phyloP scores from a whole-genome alignment of 2,113 vertebrate species.

The Tetraodon nigroviridis region DNA sequence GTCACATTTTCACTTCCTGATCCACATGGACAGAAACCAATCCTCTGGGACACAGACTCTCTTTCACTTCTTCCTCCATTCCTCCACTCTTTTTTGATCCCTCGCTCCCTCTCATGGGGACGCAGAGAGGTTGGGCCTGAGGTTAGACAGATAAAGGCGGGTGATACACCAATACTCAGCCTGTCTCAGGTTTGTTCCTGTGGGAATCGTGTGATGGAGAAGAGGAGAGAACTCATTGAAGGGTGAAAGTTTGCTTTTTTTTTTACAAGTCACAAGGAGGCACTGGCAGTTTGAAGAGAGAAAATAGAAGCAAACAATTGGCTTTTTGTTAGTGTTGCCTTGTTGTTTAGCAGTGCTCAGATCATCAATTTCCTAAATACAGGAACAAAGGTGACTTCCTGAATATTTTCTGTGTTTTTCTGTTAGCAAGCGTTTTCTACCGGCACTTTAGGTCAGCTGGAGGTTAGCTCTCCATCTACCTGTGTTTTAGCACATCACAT shows the following conservation, averaged over 20 bases:
- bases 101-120: constrained; percentile 49
- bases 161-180: constrained; percentile 45
- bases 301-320: constrained; percentile 2
- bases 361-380: constrained; percentile 19
- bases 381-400: constrained; percentile 28
- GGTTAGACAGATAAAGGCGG: constrained; percentile 42
- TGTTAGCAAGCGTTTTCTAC: constrained; percentile 45
- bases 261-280: constrained; percentile 18
- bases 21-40: constrained; percentile 62
- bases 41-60: constrained; percentile 64
- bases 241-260: constrained; percentile 19
- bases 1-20: constrained; percentile 72
- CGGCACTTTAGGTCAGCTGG: constrained; percentile 56
- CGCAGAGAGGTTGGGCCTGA: constrained; percentile 28
- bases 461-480: constrained; percentile 59
- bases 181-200: constrained; percentile 56
- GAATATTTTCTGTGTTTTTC: constrained; percentile 30
- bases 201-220: constrained; percentile 51
- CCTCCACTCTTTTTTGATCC: constrained; percentile 37
- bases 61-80: constrained; percentile 37
- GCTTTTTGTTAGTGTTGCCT: no score
- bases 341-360: background rate
- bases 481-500: constrained; percentile 64
- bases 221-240: constrained; percentile 9
- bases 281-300: constrained; percentile 6